These are phyloP conservation scores for Melanostigma gelatinosum DNA, from an alignment of 2,113 vertebrate genomes.

Conservation along the genomic window DNA sequence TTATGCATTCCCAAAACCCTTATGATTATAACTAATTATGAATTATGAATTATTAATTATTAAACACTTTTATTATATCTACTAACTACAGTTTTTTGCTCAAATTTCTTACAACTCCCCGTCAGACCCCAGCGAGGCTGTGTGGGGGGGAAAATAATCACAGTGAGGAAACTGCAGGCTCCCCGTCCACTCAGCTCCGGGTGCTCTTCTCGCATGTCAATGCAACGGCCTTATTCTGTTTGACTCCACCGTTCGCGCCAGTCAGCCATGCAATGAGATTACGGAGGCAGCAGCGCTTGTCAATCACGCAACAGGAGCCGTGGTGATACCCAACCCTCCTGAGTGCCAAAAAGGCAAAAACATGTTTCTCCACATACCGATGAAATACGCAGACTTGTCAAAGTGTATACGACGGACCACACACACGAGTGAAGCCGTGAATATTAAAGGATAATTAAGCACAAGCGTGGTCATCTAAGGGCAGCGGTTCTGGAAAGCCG, in stretches of 20 bases:
- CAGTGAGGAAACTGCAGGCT: constrained; percentile 66
- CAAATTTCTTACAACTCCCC: too few relatives aligned
- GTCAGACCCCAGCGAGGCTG: constrained; percentile 43
- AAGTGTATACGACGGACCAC: not conserved
- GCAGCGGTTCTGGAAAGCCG: not conserved
- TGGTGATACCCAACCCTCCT: constrained; percentile 55
- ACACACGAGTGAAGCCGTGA: not conserved
- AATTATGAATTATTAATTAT: too few relatives aligned
- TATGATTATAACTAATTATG: too few relatives aligned
- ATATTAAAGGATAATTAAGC: constrained; percentile 19
- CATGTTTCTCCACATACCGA: constrained; percentile 22
- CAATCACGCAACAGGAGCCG: constrained; percentile 70
- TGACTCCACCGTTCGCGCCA: constrained; percentile 64
- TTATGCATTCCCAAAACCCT: too few relatives aligned
- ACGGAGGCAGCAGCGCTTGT: constrained; percentile 63
- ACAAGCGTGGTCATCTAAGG: constrained; percentile 27
- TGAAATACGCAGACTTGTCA: constrained; percentile 25
- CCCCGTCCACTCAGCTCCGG: constrained; percentile 58
- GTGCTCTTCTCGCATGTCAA: constrained; percentile 69
- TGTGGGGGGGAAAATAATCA: constrained; percentile 51
- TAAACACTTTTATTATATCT: too few relatives aligned
- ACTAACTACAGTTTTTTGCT: too few relatives aligned
- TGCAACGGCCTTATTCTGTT: constrained; percentile 68
- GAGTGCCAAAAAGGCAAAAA: constrained; percentile 54
- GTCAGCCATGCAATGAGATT: constrained; percentile 62